Conservation (phyloP, 2,888 invertebrate species). For the Phanerotoma sp. region DNA sequence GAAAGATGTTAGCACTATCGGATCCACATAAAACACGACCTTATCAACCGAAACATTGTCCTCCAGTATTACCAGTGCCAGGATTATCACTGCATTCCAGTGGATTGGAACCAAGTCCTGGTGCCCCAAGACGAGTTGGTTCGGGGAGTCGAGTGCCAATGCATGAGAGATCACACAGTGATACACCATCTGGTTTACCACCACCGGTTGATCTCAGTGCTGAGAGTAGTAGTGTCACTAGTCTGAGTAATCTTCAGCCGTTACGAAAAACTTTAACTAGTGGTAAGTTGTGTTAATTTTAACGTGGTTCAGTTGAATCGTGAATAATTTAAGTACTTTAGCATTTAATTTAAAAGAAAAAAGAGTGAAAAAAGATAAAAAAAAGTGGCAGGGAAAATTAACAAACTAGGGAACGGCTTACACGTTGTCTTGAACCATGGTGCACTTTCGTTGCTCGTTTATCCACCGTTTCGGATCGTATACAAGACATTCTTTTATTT, state of each 20-base stretch:
- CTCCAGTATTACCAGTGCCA: slow-evolving; percentile 66
- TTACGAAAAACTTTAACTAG: slow-evolving; percentile 78
- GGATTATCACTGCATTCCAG: slow-evolving; percentile 59
- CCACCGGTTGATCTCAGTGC: slow-evolving; percentile 84
- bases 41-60: slow-evolving; percentile 76
- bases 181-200: slow-evolving; percentile 80
- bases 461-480: slow-evolving; percentile 23
- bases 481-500: slow-evolving; percentile 33
- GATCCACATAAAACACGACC: slow-evolving; percentile 86
- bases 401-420: slow-evolving; percentile 29
- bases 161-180: slow-evolving; percentile 88
- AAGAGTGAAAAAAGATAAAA: neutral
- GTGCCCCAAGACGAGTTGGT: slow-evolving; percentile 61
- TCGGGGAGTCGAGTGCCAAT: slow-evolving; percentile 63
- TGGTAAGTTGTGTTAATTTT: slow-evolving; percentile 58
- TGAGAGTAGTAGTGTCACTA: slow-evolving; percentile 94
- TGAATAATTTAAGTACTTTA: slow-evolving; percentile 1
- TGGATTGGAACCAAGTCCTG: slow-evolving; percentile 61
- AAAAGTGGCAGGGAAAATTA: neutral
- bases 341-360: neutral
- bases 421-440: slow-evolving; percentile 37
- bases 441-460: slow-evolving; percentile 42
- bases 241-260: slow-evolving; percentile 81
- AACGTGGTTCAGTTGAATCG: slow-evolving; percentile 1
- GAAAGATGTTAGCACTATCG: slow-evolving; percentile 90